Conservation (phyloP, 2,888 invertebrate genomes). For the Eupelmus urozonus region DNA sequence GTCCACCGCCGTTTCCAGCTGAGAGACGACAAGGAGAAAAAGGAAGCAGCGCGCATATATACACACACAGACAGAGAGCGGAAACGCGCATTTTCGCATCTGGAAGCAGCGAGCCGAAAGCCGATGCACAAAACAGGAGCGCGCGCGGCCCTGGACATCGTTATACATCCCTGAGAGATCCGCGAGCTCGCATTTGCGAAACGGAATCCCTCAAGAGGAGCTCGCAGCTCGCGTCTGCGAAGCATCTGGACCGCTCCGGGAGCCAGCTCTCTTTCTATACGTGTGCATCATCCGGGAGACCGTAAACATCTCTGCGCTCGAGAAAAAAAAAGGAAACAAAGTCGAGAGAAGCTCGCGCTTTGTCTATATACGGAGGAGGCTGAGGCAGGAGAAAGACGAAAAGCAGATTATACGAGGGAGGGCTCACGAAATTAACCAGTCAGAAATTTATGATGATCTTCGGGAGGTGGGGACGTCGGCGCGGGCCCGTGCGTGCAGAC, state of each 20-base stretch:
- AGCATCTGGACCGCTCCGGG: constrained; percentile 46
- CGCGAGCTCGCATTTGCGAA: background rate
- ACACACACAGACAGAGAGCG: background rate
- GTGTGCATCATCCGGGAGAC: background rate
- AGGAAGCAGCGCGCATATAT: background rate
- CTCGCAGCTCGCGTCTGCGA: constrained; percentile 21
- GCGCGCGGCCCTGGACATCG: constrained; percentile 11
- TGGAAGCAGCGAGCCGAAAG: constrained; percentile 29
- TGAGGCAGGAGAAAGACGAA: background rate
- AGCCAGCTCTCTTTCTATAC: background rate
- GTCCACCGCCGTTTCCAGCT: background rate
- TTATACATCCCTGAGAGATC: constrained; percentile 4
- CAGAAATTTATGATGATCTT: constrained; percentile 55
- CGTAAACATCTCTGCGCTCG: background rate
- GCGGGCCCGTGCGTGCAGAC: constrained; percentile 18
- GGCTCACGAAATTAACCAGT: constrained; percentile 54
- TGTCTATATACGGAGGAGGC: background rate
- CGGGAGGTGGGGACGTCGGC: background rate
- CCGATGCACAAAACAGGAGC: background rate
- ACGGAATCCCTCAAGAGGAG: constrained; percentile 10
- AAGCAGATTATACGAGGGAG: background rate
- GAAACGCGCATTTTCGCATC: constrained; percentile 36
- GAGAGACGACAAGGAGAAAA: no score
- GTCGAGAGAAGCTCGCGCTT: background rate
- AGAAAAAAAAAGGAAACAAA: background rate